Percentiles rank a stretch among this genome's conserved stretches.
These are phyloP conservation scores for Caenorhabditis japonica DNA, from an alignment of 2,888 invertebrate genomes.

Conservation along the genomic window DNA sequence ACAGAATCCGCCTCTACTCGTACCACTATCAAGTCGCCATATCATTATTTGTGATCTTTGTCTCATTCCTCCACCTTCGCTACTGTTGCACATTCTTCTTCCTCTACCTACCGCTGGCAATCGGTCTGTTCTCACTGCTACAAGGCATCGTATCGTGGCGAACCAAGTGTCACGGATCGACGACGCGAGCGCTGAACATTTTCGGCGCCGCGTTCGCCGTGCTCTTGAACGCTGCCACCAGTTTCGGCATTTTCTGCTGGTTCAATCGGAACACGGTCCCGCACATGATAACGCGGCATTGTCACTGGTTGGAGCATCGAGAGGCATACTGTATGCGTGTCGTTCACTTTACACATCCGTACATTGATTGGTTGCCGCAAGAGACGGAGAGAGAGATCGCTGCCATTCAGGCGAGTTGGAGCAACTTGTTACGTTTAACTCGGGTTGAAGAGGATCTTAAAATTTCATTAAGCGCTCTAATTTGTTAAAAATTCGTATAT, in stretches of 20 bases:
- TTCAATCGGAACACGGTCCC: conserved; percentile 53
- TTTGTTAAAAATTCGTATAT: too few species aligned
- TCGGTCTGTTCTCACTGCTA: conserved; percentile 54
- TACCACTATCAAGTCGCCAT: conserved; percentile 63
- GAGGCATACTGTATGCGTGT: conserved; percentile 59
- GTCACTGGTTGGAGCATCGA: conserved; percentile 56
- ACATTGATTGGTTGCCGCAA: conserved; percentile 65
- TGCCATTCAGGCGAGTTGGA: conserved; percentile 62
- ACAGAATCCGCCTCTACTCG: conserved; percentile 64
- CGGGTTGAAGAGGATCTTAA: too few species aligned
- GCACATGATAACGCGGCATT: conserved; percentile 61
- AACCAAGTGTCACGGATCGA: conserved; percentile 56
- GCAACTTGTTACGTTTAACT: background rate
- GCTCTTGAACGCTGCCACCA: conserved; percentile 53
- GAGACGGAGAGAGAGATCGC: conserved; percentile 63
- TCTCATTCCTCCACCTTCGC: conserved; percentile 52
- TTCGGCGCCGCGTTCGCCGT: conserved; percentile 56
- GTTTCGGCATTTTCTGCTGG: conserved; percentile 63
- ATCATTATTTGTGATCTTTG: conserved; percentile 53
- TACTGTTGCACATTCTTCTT: conserved; percentile 68
- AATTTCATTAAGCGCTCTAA: too few species aligned
- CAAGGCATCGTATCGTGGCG: conserved; percentile 60
- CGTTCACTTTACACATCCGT: conserved; percentile 65
- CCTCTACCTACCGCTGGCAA: conserved; percentile 55
- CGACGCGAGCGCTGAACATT: conserved; percentile 55